Conservation (phyloP, 2,113 vertebrate species). For the Delphinus delphis region DNA sequence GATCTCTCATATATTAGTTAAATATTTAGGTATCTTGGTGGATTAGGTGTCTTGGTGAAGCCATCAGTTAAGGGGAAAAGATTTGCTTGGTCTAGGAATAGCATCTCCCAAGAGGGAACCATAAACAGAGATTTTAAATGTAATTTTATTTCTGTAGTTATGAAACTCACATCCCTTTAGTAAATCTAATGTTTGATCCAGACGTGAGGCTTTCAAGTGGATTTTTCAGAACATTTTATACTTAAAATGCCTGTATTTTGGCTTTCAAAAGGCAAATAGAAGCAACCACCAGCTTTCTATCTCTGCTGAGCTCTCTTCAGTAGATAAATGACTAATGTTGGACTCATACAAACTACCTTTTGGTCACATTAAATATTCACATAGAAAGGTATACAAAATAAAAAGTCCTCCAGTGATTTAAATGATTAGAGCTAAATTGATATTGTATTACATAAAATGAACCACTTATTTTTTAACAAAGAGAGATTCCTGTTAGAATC, state of each 20-base stretch:
- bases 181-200: slow-evolving; percentile 15
- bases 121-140: slow-evolving; percentile 21
- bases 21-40: background rate
- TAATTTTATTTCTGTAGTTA: slow-evolving; percentile 23
- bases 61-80: background rate
- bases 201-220: background rate
- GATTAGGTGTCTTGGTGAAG: background rate
- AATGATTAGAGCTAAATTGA: background rate
- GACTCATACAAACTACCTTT: background rate
- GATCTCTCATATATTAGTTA: background rate
- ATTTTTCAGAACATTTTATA: slow-evolving; percentile 38
- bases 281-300: background rate
- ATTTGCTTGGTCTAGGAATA: background rate
- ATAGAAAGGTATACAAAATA: background rate
- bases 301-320: background rate
- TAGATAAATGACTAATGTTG: background rate
- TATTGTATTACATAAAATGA: background rate
- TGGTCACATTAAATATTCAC: background rate
- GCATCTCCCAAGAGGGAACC: background rate
- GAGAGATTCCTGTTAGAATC: background rate
- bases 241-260: slow-evolving; percentile 31
- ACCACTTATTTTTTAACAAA: slow-evolving; percentile 4
- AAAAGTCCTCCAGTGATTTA: background rate
- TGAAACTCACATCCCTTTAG: background rate
- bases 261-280: slow-evolving; percentile 7